Conservation (phyloP, 2,113 vertebrate genomes). For the Alligator mississippiensis region DNA sequence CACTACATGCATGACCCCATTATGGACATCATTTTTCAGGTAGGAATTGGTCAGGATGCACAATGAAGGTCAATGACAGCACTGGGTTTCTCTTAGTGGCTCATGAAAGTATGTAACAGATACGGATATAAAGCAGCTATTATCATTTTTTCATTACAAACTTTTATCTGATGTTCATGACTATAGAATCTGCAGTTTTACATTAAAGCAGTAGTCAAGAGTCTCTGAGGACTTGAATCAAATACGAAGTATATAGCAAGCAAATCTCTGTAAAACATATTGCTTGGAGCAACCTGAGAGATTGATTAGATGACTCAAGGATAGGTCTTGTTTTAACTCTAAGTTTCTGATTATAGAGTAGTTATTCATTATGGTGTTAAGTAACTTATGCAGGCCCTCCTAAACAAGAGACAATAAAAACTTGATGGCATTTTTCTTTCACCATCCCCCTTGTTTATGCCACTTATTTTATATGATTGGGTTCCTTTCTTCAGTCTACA, state of each 20-base stretch:
- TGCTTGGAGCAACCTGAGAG: rapidly evolving
- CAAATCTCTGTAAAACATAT: neutral
- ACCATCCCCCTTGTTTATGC: neutral
- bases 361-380: neutral
- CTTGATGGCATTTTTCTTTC: neutral
- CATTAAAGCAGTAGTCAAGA: neutral
- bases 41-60: neutral
- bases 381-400: neutral
- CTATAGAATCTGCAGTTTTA: neutral
- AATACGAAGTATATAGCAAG: neutral
- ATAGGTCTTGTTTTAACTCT: neutral
- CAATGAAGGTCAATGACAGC: neutral
- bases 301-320: rapidly evolving
- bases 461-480: neutral
- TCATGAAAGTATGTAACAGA: rapidly evolving
- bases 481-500: neutral
- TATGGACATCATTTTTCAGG: neutral
- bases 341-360: neutral
- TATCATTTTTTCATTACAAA: neutral
- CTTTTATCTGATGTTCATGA: neutral
- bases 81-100: neutral
- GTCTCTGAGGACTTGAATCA: neutral
- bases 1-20: neutral
- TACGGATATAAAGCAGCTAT: neutral
- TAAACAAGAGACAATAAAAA: neutral